phyloP scores from a whole-genome alignment of 92 coral and sea anemone species.

The Palythoa grandiflora region DNA sequence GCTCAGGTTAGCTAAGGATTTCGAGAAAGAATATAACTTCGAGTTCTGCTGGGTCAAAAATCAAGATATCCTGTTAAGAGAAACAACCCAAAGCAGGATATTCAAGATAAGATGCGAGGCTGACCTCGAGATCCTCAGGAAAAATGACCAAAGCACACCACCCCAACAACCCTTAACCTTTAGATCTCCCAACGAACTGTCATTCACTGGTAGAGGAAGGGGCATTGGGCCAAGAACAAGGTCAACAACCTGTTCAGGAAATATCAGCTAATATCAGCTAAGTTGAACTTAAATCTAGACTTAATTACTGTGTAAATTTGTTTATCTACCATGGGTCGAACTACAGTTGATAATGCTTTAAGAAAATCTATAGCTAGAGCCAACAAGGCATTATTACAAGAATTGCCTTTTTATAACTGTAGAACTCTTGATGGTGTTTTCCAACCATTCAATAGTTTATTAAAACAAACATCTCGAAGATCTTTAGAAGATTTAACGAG shows the following conservation, averaged over 20 bases:
- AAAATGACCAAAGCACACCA: slow-evolving; percentile 8
- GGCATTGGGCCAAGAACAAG: slow-evolving; percentile 19
- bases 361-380: slow-evolving; percentile 20
- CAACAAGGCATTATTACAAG: slow-evolving; percentile 33
- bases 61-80: slow-evolving; percentile 14
- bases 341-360: slow-evolving; percentile 13
- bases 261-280: slow-evolving; percentile 14
- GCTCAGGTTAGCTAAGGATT: slow-evolving; percentile 8
- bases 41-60: slow-evolving; percentile 10
- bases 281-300: slow-evolving; percentile 5
- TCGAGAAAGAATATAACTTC: slow-evolving; percentile 2
- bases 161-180: slow-evolving; percentile 19
- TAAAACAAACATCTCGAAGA: slow-evolving; percentile 29
- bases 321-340: slow-evolving; percentile 15
- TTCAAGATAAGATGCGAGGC: slow-evolving; percentile 18
- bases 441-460: slow-evolving; percentile 30
- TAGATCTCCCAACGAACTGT: slow-evolving; percentile 15
- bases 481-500: slow-evolving; percentile 28
- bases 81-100: slow-evolving; percentile 14
- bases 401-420: slow-evolving; percentile 26
- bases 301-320: slow-evolving; percentile 5
- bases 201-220: slow-evolving; percentile 16
- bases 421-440: slow-evolving; percentile 32
- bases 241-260: slow-evolving; percentile 11
- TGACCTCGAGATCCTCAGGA: slow-evolving; percentile 19